Percentiles rank a stretch among this genome's conserved stretches.
These are phyloP conservation scores for Bombyx mandarina DNA, from an alignment of 1,140 invertebrate genomes.

Conservation along the genomic window DNA sequence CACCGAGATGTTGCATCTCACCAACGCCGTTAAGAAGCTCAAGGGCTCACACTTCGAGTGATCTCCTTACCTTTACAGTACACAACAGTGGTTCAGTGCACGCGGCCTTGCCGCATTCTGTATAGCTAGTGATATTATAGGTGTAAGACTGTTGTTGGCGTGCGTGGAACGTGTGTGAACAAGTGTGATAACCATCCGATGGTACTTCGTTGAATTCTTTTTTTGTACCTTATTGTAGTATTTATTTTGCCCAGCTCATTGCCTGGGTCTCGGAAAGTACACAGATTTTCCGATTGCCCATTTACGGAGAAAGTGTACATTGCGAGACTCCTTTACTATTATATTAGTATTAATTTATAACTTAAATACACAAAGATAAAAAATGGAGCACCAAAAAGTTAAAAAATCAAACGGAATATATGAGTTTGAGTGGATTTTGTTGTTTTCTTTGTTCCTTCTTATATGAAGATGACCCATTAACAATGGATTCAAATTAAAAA, in stretches of 20 bases:
- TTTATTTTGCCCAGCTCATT: slow-evolving; percentile 68
- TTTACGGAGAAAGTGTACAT: slow-evolving; percentile 44
- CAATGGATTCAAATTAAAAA: too few species aligned
- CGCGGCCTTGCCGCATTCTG: slow-evolving; percentile 48
- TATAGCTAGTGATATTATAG: slow-evolving; percentile 69
- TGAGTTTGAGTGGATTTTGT: slow-evolving; percentile 53
- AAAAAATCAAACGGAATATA: slow-evolving; percentile 59
- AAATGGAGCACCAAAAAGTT: slow-evolving; percentile 68
- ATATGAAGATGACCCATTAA: too few species aligned
- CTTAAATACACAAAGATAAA: slow-evolving; percentile 58
- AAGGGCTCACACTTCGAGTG: slow-evolving; percentile 73
- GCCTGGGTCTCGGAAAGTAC: slow-evolving; percentile 50
- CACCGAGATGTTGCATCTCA: slow-evolving; percentile 86
- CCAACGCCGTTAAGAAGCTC: slow-evolving; percentile 87
- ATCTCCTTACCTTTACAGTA: slow-evolving; percentile 27
- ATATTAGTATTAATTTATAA: slow-evolving; percentile 63
- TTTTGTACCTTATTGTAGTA: slow-evolving; percentile 63
- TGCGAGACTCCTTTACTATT: slow-evolving; percentile 50
- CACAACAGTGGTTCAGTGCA: slow-evolving; percentile 43
- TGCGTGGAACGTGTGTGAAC: slow-evolving; percentile 43
- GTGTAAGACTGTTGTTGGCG: slow-evolving; percentile 52
- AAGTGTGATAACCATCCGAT: slow-evolving; percentile 57
- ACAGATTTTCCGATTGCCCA: slow-evolving; percentile 55
- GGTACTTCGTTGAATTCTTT: slow-evolving; percentile 60
- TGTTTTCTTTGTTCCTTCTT: slow-evolving; percentile 37